Evolutionary conservation across 2,888 invertebrate species (phyloP).

Genomic region (Synanthedon andrenaeformis): DNA sequence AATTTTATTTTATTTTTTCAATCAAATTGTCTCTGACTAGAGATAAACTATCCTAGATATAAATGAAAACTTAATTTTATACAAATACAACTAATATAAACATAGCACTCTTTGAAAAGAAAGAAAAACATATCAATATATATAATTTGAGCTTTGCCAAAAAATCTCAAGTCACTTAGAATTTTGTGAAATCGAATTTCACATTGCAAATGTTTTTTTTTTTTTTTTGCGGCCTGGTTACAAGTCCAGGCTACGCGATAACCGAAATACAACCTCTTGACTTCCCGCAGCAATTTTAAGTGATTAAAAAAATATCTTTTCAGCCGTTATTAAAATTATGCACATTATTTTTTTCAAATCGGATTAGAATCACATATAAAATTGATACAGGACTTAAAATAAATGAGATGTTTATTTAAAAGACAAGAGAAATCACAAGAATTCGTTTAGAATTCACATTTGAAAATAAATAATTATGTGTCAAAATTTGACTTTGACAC

Average conservation of each 20-base stretch:
- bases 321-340: too few relatives aligned
- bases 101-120: constrained; percentile 30
- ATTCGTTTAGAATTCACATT: constrained; percentile 10
- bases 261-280: too few relatives aligned
- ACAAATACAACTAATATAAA: constrained; percentile 24
- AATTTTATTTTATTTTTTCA: constrained; percentile 53
- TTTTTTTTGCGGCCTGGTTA: too few relatives aligned
- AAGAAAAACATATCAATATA: constrained; percentile 29
- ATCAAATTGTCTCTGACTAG: constrained; percentile 65
- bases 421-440: constrained; percentile 11
- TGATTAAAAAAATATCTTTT: too few relatives aligned
- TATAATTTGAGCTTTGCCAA: constrained; percentile 65
- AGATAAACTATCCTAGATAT: constrained; percentile 60
- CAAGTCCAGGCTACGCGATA: neutral
- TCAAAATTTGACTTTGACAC: neutral
- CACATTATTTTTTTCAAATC: too few relatives aligned
- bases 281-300: too few relatives aligned
- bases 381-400: constrained; percentile 1
- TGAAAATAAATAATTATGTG: neutral
- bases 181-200: constrained; percentile 58
- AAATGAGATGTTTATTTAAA: constrained; percentile 2
- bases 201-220: constrained; percentile 14
- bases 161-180: constrained; percentile 31
- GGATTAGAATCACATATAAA: constrained; percentile 7
- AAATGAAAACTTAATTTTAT: constrained; percentile 38